Base-by-base conservation (phyloP, 2,113 vertebrate species). In the Octodon degus region DNA sequence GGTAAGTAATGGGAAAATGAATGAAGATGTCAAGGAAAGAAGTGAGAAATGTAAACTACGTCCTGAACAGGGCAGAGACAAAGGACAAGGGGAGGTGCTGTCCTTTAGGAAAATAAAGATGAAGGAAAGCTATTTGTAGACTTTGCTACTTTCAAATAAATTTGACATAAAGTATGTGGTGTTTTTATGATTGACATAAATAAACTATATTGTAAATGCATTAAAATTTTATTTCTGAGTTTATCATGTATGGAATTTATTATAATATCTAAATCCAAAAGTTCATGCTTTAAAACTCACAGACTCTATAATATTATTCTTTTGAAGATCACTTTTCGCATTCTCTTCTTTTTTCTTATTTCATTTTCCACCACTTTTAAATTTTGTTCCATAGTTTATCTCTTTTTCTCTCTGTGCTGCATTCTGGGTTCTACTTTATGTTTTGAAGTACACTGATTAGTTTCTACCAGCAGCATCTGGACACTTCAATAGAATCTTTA, bases 181-280 rank as follows among this genome's bases (percentile, higher is more conserved):
- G 3, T 13, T 32, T 93, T 53, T 68, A 72, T 72, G 83, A 22
- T 72, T 55, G 72, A 60, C 17, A 47, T 67, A 25, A 88, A 24
- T 70, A 72, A 72, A 9, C 30, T 9, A 40, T 10, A 24, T 25
- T 58, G 68, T 79, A 89, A 83, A 32, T n/a, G 22, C 67, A 70
- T 34, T n/a, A 86, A 83, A 53, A 34, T 68, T 83, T 62, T 86
- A 43, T 81, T 67, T 74, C 58, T 88, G 30, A 90, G 68, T 91
- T 70, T 70, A 37, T 70, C 34, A 37, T 37, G 34, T 70, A 37
- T 70, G 68, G 20, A 20, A 91, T 80, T 93, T 84, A 93, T 6
- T 70, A 4, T 79, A 30, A 79, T 87, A 43, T 1, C n/a, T 80
- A 37, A 93, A 55, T 91, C n/a, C 68, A 34, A 87, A 13, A 2